Evolutionary conservation across 2,113 vertebrate genomes (phyloP).

Genomic region (Ibidorhyncha struthersii): DNA sequence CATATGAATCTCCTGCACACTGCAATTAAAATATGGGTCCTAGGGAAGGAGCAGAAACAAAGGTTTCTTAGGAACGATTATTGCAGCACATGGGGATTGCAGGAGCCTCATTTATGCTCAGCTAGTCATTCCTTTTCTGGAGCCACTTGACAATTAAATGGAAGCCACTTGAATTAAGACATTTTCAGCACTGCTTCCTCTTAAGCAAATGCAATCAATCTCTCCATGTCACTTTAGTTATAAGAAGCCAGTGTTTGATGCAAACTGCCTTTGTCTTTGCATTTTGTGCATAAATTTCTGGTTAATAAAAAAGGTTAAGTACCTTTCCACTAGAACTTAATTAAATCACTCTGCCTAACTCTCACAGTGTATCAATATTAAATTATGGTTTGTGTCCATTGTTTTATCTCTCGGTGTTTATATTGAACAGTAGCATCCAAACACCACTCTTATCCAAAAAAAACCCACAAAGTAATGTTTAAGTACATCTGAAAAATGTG

Average conservation of each 20-base stretch:
- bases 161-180: slow-evolving; percentile 54
- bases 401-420: neutral
- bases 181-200: slow-evolving; percentile 35
- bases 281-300: slow-evolving; percentile 34
- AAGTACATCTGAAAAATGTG: neutral
- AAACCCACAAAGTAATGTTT: neutral
- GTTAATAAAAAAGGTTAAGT: slow-evolving; percentile 37
- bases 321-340: slow-evolving; percentile 8
- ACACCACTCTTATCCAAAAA: neutral
- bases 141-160: slow-evolving; percentile 50
- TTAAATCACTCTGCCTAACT: neutral
- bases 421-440: neutral
- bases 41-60: neutral
- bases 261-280: slow-evolving; percentile 36
- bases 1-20: neutral
- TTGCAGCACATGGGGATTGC: neutral
- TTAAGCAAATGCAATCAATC: slow-evolving; percentile 61
- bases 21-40: neutral
- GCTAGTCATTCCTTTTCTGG: neutral
- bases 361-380: neutral
- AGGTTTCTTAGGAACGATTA: neutral
- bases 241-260: slow-evolving; percentile 9
- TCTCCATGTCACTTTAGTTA: neutral
- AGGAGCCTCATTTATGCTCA: neutral
- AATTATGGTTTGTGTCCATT: neutral